Evolutionary conservation across 2,113 vertebrate species (phyloP), one percentile per base, ranked within the genome.

Genomic region (Diphyllodes magnificus): DNA sequence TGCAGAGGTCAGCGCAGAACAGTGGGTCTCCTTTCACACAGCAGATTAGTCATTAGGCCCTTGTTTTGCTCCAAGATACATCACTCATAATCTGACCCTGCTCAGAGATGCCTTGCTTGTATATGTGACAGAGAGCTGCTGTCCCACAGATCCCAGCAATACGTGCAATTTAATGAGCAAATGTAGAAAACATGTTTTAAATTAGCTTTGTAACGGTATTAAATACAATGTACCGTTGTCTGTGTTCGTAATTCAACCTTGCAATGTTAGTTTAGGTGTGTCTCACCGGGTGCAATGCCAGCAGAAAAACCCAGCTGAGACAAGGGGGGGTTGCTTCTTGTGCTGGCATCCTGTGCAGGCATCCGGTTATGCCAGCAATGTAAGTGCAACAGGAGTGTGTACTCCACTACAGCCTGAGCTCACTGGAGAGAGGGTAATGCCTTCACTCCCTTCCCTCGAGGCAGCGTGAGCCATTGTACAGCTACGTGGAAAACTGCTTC

Each of bases 241-340:
- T 54, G 12, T 45, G 15, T 51, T 39, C 37, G 27, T 14, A 13
- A 51, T 31, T 59, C 70, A 87, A 57, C 17, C 70, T 31, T 44
- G 40, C 14, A 33, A 20, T 0, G 0, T 63, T 70, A 59, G 2
- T 53, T 92, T 31, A 42, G 39, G 23, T 49, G n/a, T 63, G n/a
- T 79, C 35, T 65, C 2, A 0, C 5, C 0, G 0, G 14, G 47
- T 25, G 16, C 1, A 3, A 27, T 71, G 72, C n/a, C 28, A 59
- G 44, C 15, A 35, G 61, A 82, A 71, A 47, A 80, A 30, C 16
- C 33, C 44, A 76, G 24, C 35, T 31, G 20, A 51, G n/a, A 69
- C 53, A 18, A 49, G 27, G 13, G 19, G 53, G 53, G 3, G 12
- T 25, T 37, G 6, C 15, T 68, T 27, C 24, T 75, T 64, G 30